phyloP scores from a whole-genome alignment of 2,888 invertebrate species.

The Helobdella robusta region DNA sequence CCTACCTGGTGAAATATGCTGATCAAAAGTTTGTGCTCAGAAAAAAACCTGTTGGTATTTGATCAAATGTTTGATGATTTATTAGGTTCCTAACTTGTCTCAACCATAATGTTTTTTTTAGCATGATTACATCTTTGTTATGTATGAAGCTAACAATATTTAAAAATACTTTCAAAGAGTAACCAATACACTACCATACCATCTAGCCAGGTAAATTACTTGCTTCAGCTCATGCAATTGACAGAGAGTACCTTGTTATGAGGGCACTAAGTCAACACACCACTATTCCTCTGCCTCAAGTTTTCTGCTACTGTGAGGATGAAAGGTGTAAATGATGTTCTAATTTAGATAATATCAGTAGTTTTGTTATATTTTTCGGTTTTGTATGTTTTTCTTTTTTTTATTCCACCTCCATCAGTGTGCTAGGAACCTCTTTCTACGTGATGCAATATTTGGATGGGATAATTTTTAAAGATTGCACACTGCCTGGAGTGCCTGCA shows the following conservation, averaged over 20 bases:
- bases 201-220: slow-evolving; percentile 49
- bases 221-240: slow-evolving; percentile 51
- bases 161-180: no score
- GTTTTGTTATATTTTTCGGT: slow-evolving; percentile 28
- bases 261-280: slow-evolving; percentile 43
- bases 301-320: slow-evolving; percentile 44
- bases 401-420: slow-evolving; percentile 37
- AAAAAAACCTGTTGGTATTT: slow-evolving; percentile 49
- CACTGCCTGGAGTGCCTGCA: slow-evolving; percentile 40
- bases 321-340: slow-evolving; percentile 36
- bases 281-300: slow-evolving; percentile 49
- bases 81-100: not conserved
- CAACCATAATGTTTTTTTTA: not conserved
- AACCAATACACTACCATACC: no score
- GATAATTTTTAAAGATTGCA: slow-evolving; percentile 45
- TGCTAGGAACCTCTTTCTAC: slow-evolving; percentile 51
- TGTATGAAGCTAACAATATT: no score
- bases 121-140: no score
- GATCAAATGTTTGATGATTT: not conserved
- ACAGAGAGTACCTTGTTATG: slow-evolving; percentile 50
- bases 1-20: slow-evolving; percentile 48
- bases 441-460: slow-evolving; percentile 51
- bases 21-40: slow-evolving; percentile 48
- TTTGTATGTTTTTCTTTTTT: not conserved
- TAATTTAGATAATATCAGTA: slow-evolving; percentile 43